Evolutionary conservation across 2,888 invertebrate genomes (phyloP), one percentile per base, ranked within the genome.

Genomic region (Pollenia griseotomentosa): DNA sequence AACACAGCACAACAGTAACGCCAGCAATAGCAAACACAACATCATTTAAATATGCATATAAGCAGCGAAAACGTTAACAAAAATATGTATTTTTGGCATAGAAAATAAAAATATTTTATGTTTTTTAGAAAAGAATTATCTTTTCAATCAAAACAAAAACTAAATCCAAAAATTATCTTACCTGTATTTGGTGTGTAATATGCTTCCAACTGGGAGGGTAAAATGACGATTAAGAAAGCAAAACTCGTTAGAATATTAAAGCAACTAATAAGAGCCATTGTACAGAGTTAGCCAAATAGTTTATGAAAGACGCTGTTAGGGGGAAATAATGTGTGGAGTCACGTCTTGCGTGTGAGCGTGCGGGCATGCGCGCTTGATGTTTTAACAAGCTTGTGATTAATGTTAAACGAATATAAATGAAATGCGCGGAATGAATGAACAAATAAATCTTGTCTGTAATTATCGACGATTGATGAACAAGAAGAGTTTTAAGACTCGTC

Each of bases 201-300:
- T 74, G 92, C 92, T 88, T 91, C 91, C 91, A 92, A 88, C 89
- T 91, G 92, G 85, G 91, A 90, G 83, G 92, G 90, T 89, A 90
- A 89, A 89, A 71, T 88, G 19, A 65, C 57, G 51, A 87, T 73
- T 55, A 91, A 90, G 89, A 89, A 89, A 90, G 88, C 87, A 89
- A 91, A 85, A 88, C 90, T 89, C 23, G 89, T 92, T 80, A 84
- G 74, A 86, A 77, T 80, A 51, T 59, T 68, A 59, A 86, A 82
- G 59, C 75, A 79, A 40, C 33, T 80, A 33, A 89, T 90, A 84
- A 74, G 23, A 68, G 68, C 78, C 87, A 87, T 87, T 33, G 68
- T 87, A 57, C 55, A 11, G 44, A 16, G 42, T 53, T 16, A 53
- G 23, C 51, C 14, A 42, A n/a, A n/a, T 48, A 51, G 14, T 44